Evolutionary conservation across 1,140 invertebrate genomes (phyloP), one percentile per base, ranked within the genome.

Genomic region (Pentalonia nigronervosa): DNA sequence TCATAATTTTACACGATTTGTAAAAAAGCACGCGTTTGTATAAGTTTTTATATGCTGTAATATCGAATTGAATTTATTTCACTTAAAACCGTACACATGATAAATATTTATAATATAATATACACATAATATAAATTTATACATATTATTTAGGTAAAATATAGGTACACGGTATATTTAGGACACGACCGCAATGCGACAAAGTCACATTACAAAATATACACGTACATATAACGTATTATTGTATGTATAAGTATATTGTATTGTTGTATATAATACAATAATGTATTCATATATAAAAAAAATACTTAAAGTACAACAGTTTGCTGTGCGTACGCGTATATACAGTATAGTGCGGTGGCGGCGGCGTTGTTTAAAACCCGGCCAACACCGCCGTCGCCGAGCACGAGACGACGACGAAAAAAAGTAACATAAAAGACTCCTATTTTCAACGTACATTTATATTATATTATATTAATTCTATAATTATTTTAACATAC

Each of bases 311-410:
- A 53, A 53, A 89, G 34, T 89, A 89, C 88, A 89, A 89, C 50
- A 89, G 53, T 89, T 89, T 89, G 23, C 34, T 56, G 88, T 89
- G 50, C 48, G 88, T 89, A 89, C 87, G 88, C 88, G 50, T 89
- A 89, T 36, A 25, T 6, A 23, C 53, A 53, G 36, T 36, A 4
- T 88, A 53, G 11, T 89, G 48, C 30, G 87, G 25, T 45, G 25
- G 23, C 60, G 56, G 56, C 30, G 60, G 30, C 30, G 60, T 76
- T 4, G 60, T 41, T 86, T 86, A 47, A 47, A n/a, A 86, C 36
- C 25, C 41, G 84, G 11, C 45, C 25, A 47, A 45, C 84, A 30
- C 36, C 14, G 14, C 60, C 6, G 60, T 76, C n/a, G 60, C 60
- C 60, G 60, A 30, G 30, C 45, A 56, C 48, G 48, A 25, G 41